Conservation (phyloP, 2,888 invertebrate genomes). For the Diarsia dahlii region DNA sequence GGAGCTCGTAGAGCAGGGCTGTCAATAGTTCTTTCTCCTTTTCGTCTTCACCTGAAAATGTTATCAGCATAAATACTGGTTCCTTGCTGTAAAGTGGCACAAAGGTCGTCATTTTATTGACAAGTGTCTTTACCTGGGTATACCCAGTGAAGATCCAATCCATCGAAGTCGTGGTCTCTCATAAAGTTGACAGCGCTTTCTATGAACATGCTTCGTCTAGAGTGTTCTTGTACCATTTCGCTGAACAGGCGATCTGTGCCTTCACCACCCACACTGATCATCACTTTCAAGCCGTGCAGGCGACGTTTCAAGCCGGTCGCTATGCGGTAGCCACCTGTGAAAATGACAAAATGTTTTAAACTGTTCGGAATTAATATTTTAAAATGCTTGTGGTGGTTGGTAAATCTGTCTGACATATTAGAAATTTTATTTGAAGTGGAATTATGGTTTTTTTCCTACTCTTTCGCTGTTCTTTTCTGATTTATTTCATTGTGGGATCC, state of each 20-base stretch:
- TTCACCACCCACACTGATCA: constrained; percentile 94
- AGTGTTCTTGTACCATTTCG: constrained; percentile 91
- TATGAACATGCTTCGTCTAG: constrained; percentile 91
- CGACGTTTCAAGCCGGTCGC: constrained; percentile 92
- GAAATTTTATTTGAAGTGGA: too few relatives aligned
- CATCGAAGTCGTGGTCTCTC: constrained; percentile 94
- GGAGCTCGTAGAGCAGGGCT: constrained; percentile 91
- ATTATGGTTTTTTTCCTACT: too few relatives aligned
- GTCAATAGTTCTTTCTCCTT: constrained; percentile 91
- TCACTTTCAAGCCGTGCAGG: constrained; percentile 92
- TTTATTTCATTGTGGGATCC: too few relatives aligned
- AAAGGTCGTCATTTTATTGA: neutral
- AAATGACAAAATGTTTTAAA: neutral
- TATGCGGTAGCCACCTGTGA: constrained; percentile 93
- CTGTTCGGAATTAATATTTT: neutral
- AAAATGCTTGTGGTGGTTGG: neutral
- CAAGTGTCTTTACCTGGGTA: constrained; percentile 91
- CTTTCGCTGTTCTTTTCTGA: too few relatives aligned
- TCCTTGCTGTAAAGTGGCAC: neutral
- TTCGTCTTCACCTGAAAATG: constrained; percentile 83
- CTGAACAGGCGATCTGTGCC: constrained; percentile 91
- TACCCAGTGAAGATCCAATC: constrained; percentile 95
- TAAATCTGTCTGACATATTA: neutral
- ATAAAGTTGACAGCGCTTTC: constrained; percentile 92
- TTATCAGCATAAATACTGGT: neutral